These are phyloP conservation scores for Caenorhabditis sp. DNA, from an alignment of 2,888 invertebrate genomes.

Conservation along the genomic window DNA sequence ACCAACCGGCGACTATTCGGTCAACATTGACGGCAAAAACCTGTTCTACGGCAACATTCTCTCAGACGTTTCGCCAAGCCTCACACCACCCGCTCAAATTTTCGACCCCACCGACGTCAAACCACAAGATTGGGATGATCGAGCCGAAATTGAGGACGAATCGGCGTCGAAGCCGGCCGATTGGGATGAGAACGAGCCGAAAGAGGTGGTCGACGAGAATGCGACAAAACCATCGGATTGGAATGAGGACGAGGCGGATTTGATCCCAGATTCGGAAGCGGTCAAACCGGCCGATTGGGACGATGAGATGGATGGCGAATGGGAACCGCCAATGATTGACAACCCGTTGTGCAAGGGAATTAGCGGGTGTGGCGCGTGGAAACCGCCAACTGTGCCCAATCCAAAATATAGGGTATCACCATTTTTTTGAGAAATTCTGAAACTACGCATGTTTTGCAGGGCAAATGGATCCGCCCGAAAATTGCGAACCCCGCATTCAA, in stretches of 20 bases:
- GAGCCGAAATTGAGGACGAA: conserved; percentile 68
- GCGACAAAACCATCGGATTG: conserved; percentile 66
- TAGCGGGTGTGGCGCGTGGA: conserved; percentile 91
- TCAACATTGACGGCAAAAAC: conserved; percentile 81
- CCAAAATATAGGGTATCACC: conserved; percentile 74
- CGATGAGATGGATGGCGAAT: conserved; percentile 95
- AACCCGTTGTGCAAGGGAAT: conserved; percentile 72
- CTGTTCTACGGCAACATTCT: conserved; percentile 61
- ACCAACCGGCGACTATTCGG: conserved; percentile 83
- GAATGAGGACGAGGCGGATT: conserved; percentile 85
- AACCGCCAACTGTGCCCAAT: conserved; percentile 76
- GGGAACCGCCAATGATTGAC: conserved; percentile 83
- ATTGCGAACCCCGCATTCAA: conserved; percentile 75
- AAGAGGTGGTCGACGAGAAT: conserved; percentile 78
- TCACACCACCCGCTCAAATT: conserved; percentile 92
- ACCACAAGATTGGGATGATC: conserved; percentile 95
- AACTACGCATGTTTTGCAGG: conserved; percentile 73
- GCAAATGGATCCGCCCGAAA: conserved; percentile 86
- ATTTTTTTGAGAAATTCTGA: not conserved
- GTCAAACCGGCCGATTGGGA: conserved; percentile 94
- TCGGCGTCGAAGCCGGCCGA: conserved; percentile 85
- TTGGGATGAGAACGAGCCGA: conserved; percentile 85
- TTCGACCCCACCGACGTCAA: conserved; percentile 84
- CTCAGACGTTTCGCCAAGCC: conserved; percentile 77
- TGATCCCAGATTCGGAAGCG: conserved; percentile 84